phyloP scores from a whole-genome alignment of 2,797 vertebrate genomes.

The Aldrovandia affinis region DNA sequence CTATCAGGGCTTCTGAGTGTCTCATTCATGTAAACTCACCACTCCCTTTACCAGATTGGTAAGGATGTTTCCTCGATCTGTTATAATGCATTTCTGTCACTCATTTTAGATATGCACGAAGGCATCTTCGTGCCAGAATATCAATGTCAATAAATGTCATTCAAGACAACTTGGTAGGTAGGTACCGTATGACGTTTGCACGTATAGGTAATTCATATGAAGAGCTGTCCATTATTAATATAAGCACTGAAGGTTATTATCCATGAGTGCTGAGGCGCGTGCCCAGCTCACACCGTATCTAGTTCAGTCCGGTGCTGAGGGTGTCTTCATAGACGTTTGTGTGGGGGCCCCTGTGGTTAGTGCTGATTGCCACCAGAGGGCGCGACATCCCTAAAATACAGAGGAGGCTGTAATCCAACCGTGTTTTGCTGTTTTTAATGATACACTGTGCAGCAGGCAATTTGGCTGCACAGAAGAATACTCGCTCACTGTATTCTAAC shows the following conservation, averaged over 20 bases:
- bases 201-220: neutral
- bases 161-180: neutral
- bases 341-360: neutral
- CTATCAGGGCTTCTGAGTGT: too few relatives aligned
- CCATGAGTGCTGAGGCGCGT: neutral
- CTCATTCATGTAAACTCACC: too few relatives aligned
- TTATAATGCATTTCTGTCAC: neutral
- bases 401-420: neutral
- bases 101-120: neutral
- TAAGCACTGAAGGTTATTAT: neutral
- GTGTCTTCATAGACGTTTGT: neutral
- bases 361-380: slow-evolving; percentile 15
- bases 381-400: neutral
- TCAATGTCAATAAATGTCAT: neutral
- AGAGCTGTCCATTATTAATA: neutral
- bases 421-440: neutral
- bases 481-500: neutral
- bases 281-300: neutral
- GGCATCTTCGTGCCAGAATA: neutral
- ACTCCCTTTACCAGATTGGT: too few relatives aligned
- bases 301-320: neutral
- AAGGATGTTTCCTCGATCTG: neutral
- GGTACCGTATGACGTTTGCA: neutral
- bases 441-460: neutral
- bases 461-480: neutral